Evolutionary conservation across 2,888 invertebrate genomes (phyloP), one percentile per base, ranked within the genome.

Genomic region (Eupithecia exiguata): DNA sequence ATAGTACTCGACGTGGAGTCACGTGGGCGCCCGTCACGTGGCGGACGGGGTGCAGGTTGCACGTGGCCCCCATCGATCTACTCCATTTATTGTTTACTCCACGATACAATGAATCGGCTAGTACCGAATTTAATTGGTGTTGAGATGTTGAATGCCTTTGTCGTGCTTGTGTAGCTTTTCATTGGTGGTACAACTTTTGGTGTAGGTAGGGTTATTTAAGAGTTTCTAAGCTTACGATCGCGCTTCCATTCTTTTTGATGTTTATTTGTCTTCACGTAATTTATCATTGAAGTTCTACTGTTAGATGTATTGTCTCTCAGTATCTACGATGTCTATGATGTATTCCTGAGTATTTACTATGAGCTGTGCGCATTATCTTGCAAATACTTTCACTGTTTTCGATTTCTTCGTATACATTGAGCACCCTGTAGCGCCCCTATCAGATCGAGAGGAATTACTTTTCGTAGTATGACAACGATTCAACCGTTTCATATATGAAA

Each of bases 11-110:
- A 30, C 69, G 68, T 58, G 30, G 66, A 53, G 49, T 73, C 76
- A 76, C 76, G 76, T 73, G 76, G 69, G 71, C 78, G 69, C 69
- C 69, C 61, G 85, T 85, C 85, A 85, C 84, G 87, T 84, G 82
- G 83, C 73, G 81, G 81, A 74, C 53, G 68, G 71, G 72, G 35
- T 78, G 76, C 76, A 78, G 73, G 72, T 75, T 86, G 87, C 88
- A 87, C 88, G 88, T 88, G 88, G 80, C 83, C 74, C 65, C 76
- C 75, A 84, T 84, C 84, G 84, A 86, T 82, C 85, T 73, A 79
- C 74, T 72, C 70, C 76, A 75, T 69, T 71, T 73, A 75, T 77
- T 78, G 74, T 74, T 77, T 77, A 77, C 76, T 74, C 68, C 21
- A 71, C 46, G 70, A 73, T 61, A 74, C 71, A 76, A 71, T 73